phyloP scores from a whole-genome alignment of 2,888 invertebrate genomes.

The Rapana venosa region DNA sequence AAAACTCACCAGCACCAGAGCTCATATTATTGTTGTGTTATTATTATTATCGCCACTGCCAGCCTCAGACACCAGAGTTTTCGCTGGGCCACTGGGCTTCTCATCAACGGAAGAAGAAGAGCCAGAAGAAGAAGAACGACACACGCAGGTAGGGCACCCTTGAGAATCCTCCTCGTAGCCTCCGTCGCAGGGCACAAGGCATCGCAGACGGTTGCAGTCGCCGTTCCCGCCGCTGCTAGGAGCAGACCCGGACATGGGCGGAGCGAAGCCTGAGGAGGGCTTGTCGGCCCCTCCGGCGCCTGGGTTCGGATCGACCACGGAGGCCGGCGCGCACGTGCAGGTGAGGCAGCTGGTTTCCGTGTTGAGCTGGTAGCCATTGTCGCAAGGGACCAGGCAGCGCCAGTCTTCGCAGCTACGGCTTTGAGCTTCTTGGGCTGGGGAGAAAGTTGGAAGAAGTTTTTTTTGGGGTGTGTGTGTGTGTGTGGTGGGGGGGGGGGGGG shows the following conservation, averaged over 20 bases:
- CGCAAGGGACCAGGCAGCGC: slow-evolving; percentile 10
- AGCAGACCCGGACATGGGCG: not conserved
- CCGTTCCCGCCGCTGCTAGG: not conserved
- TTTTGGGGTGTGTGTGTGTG: no score
- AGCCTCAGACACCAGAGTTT: no score
- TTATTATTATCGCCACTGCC: no score
- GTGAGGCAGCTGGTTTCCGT: not conserved
- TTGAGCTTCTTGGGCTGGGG: not conserved
- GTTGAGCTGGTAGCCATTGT: slow-evolving; percentile 23
- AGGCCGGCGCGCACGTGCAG: slow-evolving; percentile 9
- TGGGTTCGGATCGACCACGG: not conserved
- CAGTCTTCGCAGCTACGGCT: not conserved
- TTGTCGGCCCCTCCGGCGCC: not conserved
- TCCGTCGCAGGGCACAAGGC: slow-evolving; percentile 12
- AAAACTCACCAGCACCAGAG: no score
- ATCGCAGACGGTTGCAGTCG: not conserved
- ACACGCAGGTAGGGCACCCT: slow-evolving; percentile 25
- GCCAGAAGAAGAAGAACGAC: not conserved
- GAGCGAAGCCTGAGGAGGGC: not conserved
- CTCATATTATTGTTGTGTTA: no score
- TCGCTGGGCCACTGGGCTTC: no score
- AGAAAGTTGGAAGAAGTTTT: no score
- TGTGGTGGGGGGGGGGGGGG: not conserved
- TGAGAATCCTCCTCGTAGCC: not conserved
- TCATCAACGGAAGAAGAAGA: not conserved